Base-by-base conservation (phyloP, 2,888 invertebrate species). In the Standfussiana lucernea region DNA sequence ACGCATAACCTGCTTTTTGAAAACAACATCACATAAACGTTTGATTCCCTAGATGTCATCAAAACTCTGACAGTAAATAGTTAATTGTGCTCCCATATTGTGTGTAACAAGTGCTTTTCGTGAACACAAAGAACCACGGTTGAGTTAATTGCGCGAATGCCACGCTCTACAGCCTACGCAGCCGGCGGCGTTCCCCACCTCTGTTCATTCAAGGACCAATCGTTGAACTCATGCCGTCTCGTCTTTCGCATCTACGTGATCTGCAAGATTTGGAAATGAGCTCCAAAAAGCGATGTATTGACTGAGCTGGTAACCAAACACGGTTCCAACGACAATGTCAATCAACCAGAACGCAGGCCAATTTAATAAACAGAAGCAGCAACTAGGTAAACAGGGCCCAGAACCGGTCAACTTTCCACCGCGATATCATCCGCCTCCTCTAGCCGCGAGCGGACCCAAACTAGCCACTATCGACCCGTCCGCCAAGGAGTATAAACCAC, bases 381-480 rank as follows among this genome's bases (percentile, higher is more conserved):
- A 96, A 96, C 93, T 96, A 95, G 95, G 96, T 93, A 96, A 96
- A 95, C 96, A 95, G 93, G 96, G 95, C 91, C 91, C 95, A 86
- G 96, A 96, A 95, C 96, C 95, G 95, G 96, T 96, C 95, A 95
- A 94, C 95, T 96, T 96, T 95, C 98, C 98, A 91, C 98, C 98
- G 90, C 97, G 98, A 86, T 98, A 98, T 95, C 98, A 98, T 93
- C 98, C 98, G 90, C 98, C 98, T 83, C 98, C 98, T 86, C 97
- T 97, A 92, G 98, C 98, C 87, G 97, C 97, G 79, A 95, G 95
- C 86, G 97, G 97, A 85, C 97, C 97, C 82, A 98, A 98, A 82
- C 97, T 97, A 91, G 95, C 97, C 88, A 98, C 98, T 94, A 97
- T 97, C 91, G 96, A 97, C 90, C 92, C 97, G 88, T 91, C 97